A percentile compares a stretch with the other conserved stretches of the same genome.
These are phyloP conservation scores for Lutjanus erythropterus DNA, from an alignment of 2,113 vertebrate genomes.

Conservation along the genomic window DNA sequence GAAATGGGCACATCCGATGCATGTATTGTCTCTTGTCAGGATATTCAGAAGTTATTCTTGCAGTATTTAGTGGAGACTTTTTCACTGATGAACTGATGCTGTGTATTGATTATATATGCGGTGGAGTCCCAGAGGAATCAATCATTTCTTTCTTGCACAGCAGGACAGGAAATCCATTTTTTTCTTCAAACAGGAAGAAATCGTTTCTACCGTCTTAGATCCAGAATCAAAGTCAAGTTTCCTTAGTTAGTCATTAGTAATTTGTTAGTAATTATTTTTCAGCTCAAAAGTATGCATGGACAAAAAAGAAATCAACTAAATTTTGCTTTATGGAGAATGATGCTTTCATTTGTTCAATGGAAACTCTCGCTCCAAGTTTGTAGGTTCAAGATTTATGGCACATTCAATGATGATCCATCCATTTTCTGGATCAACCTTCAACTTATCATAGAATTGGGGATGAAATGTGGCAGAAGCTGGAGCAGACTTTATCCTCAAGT, in stretches of 20 bases:
- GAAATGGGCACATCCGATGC: neutral
- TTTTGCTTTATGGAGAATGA: neutral
- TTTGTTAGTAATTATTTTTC: neutral
- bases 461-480: neutral
- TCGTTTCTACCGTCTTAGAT: neutral
- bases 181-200: conserved; percentile 1
- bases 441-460: neutral
- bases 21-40: neutral
- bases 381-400: neutral
- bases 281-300: neutral
- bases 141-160: neutral
- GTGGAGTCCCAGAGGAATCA: neutral
- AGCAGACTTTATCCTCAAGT: too few species aligned
- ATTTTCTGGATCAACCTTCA: neutral
- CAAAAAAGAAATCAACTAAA: neutral
- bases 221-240: neutral
- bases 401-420: neutral
- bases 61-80: neutral
- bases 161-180: neutral
- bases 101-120: neutral
- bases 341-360: neutral
- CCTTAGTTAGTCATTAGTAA: too few species aligned
- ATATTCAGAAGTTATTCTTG: neutral
- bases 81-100: neutral
- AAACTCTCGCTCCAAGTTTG: neutral